These are phyloP conservation scores for Vidua chalybeata DNA, from an alignment of 2,113 vertebrate genomes.

Conservation along the genomic window DNA sequence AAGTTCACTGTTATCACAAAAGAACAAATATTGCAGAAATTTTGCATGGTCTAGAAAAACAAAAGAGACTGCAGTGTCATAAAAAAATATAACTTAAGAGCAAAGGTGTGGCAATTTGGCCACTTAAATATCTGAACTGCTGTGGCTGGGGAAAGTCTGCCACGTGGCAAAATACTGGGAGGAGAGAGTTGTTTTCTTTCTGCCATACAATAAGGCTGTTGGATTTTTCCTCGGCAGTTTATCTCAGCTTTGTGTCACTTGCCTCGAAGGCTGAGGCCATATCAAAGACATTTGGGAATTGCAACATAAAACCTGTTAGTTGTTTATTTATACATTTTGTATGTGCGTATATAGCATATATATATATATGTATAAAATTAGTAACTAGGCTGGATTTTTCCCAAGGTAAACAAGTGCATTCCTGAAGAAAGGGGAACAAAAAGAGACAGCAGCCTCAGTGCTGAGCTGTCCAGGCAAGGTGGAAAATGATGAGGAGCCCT, in stretches of 20 bases:
- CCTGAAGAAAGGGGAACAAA: neutral
- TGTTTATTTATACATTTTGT: neutral
- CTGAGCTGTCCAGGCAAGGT: neutral
- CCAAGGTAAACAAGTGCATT: neutral
- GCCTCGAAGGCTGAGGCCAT: neutral
- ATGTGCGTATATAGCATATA: neutral
- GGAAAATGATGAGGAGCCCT: neutral
- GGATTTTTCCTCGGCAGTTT: neutral
- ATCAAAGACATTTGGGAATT: neutral
- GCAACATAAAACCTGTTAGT: neutral
- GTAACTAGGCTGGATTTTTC: neutral
- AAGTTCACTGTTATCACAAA: neutral
- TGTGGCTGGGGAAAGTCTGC: neutral
- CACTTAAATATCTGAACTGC: neutral
- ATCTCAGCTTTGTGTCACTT: neutral
- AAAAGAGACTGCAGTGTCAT: neutral
- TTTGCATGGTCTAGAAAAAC: neutral
- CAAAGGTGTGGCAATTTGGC: neutral
- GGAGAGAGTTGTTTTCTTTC: neutral
- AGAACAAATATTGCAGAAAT: neutral
- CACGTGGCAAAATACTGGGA: neutral
- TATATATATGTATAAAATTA: neutral
- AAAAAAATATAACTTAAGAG: neutral
- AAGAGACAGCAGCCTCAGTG: neutral
- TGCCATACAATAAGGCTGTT: neutral